Evolutionary conservation across 2,888 invertebrate species (phyloP).

Genomic region (Rhyacophila evoluta): DNA sequence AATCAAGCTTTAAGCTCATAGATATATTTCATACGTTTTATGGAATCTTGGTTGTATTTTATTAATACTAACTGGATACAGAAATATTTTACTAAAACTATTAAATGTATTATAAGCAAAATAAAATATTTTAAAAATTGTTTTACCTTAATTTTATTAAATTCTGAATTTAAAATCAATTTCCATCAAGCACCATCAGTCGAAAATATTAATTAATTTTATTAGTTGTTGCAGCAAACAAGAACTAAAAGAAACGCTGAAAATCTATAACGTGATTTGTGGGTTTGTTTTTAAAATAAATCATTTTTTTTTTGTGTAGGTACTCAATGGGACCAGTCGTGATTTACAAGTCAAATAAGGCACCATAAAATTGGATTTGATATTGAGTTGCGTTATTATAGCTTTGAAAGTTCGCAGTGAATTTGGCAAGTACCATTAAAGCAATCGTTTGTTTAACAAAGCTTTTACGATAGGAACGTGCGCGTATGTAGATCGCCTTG

Average conservation of each 20-base stretch:
- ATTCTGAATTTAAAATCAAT: too few species aligned
- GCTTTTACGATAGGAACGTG: slow-evolving; percentile 49
- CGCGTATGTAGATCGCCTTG: slow-evolving; percentile 46
- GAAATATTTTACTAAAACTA: background rate
- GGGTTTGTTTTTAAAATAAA: too few species aligned
- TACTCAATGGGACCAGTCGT: background rate
- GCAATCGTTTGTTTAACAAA: slow-evolving; percentile 28
- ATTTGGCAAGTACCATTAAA: slow-evolving; percentile 18
- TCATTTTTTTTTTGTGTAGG: too few species aligned
- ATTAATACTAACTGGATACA: background rate
- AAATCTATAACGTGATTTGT: too few species aligned
- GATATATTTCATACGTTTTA: background rate
- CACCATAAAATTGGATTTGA: background rate
- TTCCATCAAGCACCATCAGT: too few species aligned
- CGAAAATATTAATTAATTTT: too few species aligned
- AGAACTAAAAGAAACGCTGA: too few species aligned
- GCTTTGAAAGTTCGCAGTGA: background rate
- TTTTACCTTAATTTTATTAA: too few species aligned
- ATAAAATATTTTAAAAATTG: too few species aligned
- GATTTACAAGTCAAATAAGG: slow-evolving; percentile 24
- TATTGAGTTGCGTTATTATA: slow-evolving; percentile 1
- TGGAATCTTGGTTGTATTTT: background rate
- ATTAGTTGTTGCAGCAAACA: too few species aligned
- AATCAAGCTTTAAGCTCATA: background rate
- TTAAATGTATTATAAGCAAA: too few species aligned